Base-by-base conservation (phyloP, 2,113 vertebrate genomes). In the Menidia beryllina region DNA sequence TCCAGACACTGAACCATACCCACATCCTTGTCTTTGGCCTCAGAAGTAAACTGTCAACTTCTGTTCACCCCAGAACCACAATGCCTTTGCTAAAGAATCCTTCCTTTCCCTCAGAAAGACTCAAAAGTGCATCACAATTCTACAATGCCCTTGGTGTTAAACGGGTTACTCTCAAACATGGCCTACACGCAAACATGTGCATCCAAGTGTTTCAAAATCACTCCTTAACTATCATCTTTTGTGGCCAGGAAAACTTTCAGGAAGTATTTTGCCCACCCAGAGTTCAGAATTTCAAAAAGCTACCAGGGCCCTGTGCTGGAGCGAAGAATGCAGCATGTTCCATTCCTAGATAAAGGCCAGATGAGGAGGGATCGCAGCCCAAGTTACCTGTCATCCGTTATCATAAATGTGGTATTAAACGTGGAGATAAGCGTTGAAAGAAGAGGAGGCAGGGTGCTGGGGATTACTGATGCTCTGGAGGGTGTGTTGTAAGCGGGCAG, bases 391-490 rank as follows among this genome's bases (percentile, higher is more conserved):
- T 91, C 89, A 90, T 90, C 48, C 54, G 79, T 91, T 89, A 92
- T 91, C 91, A 91, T 88, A 88, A 91, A 87, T 81, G 86, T 25
- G 66, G 75, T 87, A 88, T 91, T 89, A 89, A 92, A 91, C 65
- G 74, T 69, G 79, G 57, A 87, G 89, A 91, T 92, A 92, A 92
- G 90, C 80, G 60, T 81, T 86, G 84, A 89, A 86, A 89, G 82
- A 77, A 79, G 82, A 81, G 89, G 86, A 91, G 89, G 86, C 68
- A 75, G 69, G 60, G 71, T 82, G 79, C 75, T 53, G 81, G 82
- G 82, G 78, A 85, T 92, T 83, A 80, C 49, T 48, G 60, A 79
- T 87, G 67, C 61, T 77, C 59, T 48, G 76, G 69, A 77, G 84
- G 79, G 86, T 81, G 86, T 84, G 80, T 74, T 85, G 88, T 84